A percentile compares a stretch with the other conserved stretches of the same genome.
These are phyloP conservation scores for Perccottus glenii DNA, from an alignment of 2,113 vertebrate genomes.

Conservation along the genomic window DNA sequence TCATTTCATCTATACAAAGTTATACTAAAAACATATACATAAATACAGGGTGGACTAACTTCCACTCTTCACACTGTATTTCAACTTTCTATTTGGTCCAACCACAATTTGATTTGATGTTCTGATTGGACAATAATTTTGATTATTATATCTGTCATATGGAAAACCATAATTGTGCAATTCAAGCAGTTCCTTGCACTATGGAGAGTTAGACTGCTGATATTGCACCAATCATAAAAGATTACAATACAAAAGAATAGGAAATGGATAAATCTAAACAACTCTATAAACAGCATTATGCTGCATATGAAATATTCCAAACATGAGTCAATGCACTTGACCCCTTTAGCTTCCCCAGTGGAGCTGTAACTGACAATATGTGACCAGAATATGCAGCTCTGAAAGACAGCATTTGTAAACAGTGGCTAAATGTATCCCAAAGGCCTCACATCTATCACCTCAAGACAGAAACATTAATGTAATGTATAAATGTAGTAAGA, in stretches of 20 bases:
- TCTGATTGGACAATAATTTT: no score
- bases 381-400: slow-evolving; percentile 4
- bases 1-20: no score
- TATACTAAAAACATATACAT: no score
- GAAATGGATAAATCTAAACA: neutral
- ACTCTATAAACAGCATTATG: slow-evolving; percentile 9
- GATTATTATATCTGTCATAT: no score
- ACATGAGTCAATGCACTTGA: slow-evolving; percentile 3
- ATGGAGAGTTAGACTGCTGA: no score
- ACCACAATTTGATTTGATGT: no score
- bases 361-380: slow-evolving; percentile 4
- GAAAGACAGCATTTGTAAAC: neutral
- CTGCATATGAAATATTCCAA: slow-evolving; percentile 5
- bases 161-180: no score
- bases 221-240: no score
- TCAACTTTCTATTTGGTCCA: no score
- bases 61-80: no score
- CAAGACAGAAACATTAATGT: neutral
- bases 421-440: neutral
- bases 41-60: no score
- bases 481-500: neutral
- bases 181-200: no score
- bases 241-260: neutral
- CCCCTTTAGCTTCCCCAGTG: slow-evolving; percentile 4
- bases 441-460: neutral